phyloP scores from a whole-genome alignment of 2,797 vertebrate species.

The Schizothorax lantsangensis region DNA sequence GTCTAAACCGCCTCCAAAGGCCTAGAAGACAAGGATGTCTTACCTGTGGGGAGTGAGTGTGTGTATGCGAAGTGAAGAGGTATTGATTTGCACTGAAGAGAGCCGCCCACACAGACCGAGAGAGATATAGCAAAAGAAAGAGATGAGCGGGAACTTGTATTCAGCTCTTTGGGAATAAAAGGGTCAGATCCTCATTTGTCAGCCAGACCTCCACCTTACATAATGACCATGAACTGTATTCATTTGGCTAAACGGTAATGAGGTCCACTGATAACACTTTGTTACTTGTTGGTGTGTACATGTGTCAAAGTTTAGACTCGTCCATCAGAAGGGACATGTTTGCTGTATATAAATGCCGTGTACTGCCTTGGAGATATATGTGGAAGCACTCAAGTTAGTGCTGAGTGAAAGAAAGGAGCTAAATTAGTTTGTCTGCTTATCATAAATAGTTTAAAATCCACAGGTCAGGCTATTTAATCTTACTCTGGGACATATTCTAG shows the following conservation, averaged over 20 bases:
- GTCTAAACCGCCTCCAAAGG: conserved; percentile 34
- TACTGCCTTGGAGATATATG: neutral
- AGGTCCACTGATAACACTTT: conserved; percentile 21
- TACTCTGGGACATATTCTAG: conserved; percentile 55
- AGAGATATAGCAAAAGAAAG: conserved; percentile 34
- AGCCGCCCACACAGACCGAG: conserved; percentile 60
- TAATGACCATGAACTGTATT: conserved; percentile 39
- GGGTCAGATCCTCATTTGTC: conserved; percentile 46
- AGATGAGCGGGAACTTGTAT: conserved; percentile 51
- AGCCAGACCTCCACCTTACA: conserved; percentile 17
- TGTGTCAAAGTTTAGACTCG: neutral
- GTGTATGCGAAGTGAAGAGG: conserved; percentile 47
- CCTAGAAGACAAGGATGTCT: conserved; percentile 36
- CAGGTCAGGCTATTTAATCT: conserved; percentile 76
- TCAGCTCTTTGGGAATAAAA: conserved; percentile 49
- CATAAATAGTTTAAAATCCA: neutral
- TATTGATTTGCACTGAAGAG: conserved; percentile 65
- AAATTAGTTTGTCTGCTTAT: neutral
- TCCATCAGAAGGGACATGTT: neutral
- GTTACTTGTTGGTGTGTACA: conserved; percentile 22
- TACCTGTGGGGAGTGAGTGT: conserved; percentile 54
- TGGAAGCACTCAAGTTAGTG: neutral
- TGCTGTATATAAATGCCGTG: neutral
- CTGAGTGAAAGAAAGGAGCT: conserved; percentile 30
- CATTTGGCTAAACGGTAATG: conserved; percentile 18